Base-by-base conservation (phyloP, 2,113 vertebrate genomes). In the Mus pahari region DNA sequence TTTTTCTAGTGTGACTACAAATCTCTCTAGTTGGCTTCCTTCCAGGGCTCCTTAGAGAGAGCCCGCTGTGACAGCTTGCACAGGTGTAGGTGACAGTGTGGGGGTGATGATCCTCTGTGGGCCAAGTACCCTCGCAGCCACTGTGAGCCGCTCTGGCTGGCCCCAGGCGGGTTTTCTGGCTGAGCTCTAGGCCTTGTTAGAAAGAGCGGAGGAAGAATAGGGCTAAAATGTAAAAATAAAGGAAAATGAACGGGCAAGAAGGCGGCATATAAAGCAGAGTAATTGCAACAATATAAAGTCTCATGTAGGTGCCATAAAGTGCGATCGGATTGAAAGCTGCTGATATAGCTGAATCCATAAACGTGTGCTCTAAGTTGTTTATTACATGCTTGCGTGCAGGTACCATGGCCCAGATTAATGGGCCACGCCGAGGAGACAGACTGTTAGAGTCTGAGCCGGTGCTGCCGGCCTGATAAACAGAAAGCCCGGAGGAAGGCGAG, bases 271-370 rank as follows among this genome's bases (percentile, higher is more conserved):
- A 98, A 98, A 98, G 95, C 95, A 98, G 98, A 98, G 98, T 98
- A 98, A 98, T 98, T 97, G 98, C 97, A 19, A 94, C 96, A 79
- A 97, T 98, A 98, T 98, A 98, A 98, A 96, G 95, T 94, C 97
- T 97, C 98, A 0, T 97, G 98, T 97, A 97, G 97, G 97, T 5
- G 75, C 98, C 95, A 91, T 98, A 98, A 98, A 98, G 92, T 1
- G 20, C n/a, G 94, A 97, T 93, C 7, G 73, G 95, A 96, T 89
- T 86, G 97, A 97, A 98, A 98, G 98, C 98, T 98, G 98, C 98
- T 98, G 98, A 99, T 98, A 97, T 84, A 98, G 98, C 98, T 91
- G 98, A 98, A 98, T 97, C 98, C 98, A 98, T 98, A 98, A 98
- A 97, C 96, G 95, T 0, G 55, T 84, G 95, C 97, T 88, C 97